Evolutionary conservation across 2,888 invertebrate genomes (phyloP).

Genomic region (Subacronicta megacephala): DNA sequence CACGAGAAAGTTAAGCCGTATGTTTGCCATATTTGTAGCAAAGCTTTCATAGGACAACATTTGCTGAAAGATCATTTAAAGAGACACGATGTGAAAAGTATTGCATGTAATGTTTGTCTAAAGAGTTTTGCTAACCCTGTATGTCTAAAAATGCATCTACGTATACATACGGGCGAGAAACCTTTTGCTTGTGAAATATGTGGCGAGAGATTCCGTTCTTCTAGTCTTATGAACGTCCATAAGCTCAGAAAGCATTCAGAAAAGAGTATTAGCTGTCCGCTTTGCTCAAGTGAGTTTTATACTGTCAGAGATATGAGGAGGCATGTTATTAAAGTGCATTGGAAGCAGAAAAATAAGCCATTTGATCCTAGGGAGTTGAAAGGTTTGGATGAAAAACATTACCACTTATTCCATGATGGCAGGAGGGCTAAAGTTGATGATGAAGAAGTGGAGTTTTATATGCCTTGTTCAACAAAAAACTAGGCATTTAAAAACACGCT

Average conservation of each 20-base stretch:
- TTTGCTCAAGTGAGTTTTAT: constrained; percentile 67
- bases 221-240: constrained; percentile 69
- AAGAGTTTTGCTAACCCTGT: constrained; percentile 67
- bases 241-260: constrained; percentile 66
- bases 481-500: no score
- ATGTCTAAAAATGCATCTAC: constrained; percentile 67
- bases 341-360: constrained; percentile 62
- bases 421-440: constrained; percentile 47
- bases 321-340: constrained; percentile 70
- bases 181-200: constrained; percentile 71
- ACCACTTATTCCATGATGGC: constrained; percentile 66
- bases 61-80: constrained; percentile 61
- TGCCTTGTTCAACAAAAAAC: constrained; percentile 31
- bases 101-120: constrained; percentile 57
- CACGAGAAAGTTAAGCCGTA: constrained; percentile 66
- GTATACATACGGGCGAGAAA: constrained; percentile 69
- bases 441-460: constrained; percentile 42
- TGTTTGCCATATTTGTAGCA: constrained; percentile 61
- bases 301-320: constrained; percentile 64
- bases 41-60: constrained; percentile 63
- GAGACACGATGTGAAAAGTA: constrained; percentile 58
- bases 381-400: constrained; percentile 56
- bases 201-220: constrained; percentile 65
- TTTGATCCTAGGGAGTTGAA: constrained; percentile 62
- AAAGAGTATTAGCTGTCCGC: constrained; percentile 65